These are phyloP conservation scores for Drosophila putrida DNA, from an alignment of 2,888 invertebrate species.

Conservation along the genomic window DNA sequence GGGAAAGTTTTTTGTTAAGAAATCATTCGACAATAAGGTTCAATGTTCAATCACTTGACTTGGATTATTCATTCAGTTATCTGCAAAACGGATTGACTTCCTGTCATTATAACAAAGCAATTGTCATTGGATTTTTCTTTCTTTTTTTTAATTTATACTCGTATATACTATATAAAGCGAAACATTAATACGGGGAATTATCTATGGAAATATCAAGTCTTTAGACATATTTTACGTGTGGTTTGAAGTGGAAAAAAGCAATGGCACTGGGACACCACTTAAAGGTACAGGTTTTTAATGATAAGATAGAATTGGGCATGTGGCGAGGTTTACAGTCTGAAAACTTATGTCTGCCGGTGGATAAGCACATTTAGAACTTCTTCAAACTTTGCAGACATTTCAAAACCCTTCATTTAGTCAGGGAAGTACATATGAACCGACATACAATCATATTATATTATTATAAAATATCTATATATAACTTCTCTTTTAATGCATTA, in stretches of 20 bases:
- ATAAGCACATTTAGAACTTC: constrained; percentile 20
- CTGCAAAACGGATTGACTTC: constrained; percentile 2
- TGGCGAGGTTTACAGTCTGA: constrained; percentile 28
- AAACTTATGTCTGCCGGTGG: constrained; percentile 25
- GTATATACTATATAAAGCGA: constrained; percentile 1
- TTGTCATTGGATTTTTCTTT: constrained; percentile 11
- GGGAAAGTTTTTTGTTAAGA: not conserved
- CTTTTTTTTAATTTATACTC: not conserved
- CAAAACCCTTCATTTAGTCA: not conserved
- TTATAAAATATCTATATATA: constrained; percentile 5
- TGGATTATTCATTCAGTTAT: constrained; percentile 3
- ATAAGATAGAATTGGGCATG: constrained; percentile 64
- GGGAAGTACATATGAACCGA: constrained; percentile 2
- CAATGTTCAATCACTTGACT: not conserved
- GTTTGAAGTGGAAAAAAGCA: constrained; percentile 39
- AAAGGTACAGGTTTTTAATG: constrained; percentile 34
- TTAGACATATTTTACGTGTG: constrained; percentile 35
- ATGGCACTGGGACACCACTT: constrained; percentile 47
- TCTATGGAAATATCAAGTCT: constrained; percentile 43
- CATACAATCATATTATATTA: not conserved
- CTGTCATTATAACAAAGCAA: constrained; percentile 15
- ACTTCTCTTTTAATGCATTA: constrained; percentile 24
- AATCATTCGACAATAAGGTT: not conserved
- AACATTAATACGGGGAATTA: constrained; percentile 17
- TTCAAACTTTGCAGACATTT: constrained; percentile 9